Base-by-base conservation (phyloP, 2,797 vertebrate genomes). In the Lacerta bilineata region DNA sequence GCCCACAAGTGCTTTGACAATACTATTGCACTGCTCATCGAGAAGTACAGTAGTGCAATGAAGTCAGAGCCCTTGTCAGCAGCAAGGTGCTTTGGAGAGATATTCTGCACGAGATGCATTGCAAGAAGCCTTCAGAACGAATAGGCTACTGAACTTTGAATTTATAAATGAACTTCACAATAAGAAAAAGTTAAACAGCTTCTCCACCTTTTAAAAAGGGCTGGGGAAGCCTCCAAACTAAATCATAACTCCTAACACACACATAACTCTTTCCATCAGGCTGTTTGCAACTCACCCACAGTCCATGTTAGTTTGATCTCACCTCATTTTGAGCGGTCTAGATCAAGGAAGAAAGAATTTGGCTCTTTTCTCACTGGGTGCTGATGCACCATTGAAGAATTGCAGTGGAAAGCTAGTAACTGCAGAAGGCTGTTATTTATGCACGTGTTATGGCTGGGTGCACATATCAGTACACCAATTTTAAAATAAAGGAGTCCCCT, bases 21-120 rank as follows among this genome's bases (percentile, higher is more conserved):
- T 99, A 99, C 98, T 99, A 99, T 99, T 99, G 98, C 98, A 99
- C 98, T 99, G 98, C 98, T 99, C 97, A 98, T 97, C 98, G 98
- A 98, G 97, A 97, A 97, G 95, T 96, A 99, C 98, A 99, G 98
- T 99, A 99, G 98, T 99, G 98, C 98, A 99, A 99, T 98, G 98
- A 98, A 99, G 98, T 99, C 98, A 99, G 98, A 99, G 98, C 98
- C 96, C 95, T 97, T 94, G 98, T 95, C 90, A 98, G 97, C 98
- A 98, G 98, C 97, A 96, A 80, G 72, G 72, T 17, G 25, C 29
- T 72, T 33, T 23, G 18, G 68, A 69, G 50, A 55, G 50, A 55
- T 55, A 13, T 55, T 55, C 50, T 55, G 29, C 25, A 69, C 27
- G 2, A 69, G 68, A 27, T 3, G 1, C 43, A 25, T 20, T 23